phyloP scores from a whole-genome alignment of 2,113 vertebrate genomes.

The Anser brachyrhynchus region DNA sequence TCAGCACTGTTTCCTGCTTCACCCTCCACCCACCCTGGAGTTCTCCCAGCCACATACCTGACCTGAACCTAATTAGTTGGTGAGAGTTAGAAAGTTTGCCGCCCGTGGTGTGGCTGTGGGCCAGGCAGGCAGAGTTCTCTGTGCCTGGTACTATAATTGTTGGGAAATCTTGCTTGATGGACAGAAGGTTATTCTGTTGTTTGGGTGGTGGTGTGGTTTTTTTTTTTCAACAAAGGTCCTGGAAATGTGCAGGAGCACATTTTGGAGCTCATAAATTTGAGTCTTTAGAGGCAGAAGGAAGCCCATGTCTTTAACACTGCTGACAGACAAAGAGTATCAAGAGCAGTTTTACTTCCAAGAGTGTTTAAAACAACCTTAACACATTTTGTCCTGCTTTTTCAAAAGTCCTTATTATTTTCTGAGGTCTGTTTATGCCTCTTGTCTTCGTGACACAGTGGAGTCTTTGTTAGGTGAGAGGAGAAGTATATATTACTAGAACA shows the following conservation, averaged over 20 bases:
- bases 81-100: slow-evolving; percentile 39
- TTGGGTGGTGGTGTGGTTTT: background rate
- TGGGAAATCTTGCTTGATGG: slow-evolving; percentile 58
- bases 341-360: background rate
- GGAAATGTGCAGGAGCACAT: slow-evolving; percentile 6
- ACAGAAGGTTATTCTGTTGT: slow-evolving; percentile 33
- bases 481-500: background rate
- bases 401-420: background rate
- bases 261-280: background rate
- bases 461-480: background rate
- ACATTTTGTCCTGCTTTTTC: background rate
- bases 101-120: slow-evolving; percentile 34
- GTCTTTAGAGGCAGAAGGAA: background rate
- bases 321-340: background rate
- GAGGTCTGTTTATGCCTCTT: background rate
- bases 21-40: background rate
- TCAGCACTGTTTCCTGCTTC: slow-evolving; percentile 14
- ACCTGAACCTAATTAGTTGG: slow-evolving; percentile 51
- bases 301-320: background rate
- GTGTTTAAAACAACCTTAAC: background rate
- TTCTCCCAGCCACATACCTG: slow-evolving; percentile 49
- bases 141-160: slow-evolving; percentile 66
- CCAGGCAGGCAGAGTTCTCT: slow-evolving; percentile 61
- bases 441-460: background rate
- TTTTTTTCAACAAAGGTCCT: background rate